Evolutionary conservation across 2,113 vertebrate species (phyloP).

Genomic region (Okapia johnstoni): DNA sequence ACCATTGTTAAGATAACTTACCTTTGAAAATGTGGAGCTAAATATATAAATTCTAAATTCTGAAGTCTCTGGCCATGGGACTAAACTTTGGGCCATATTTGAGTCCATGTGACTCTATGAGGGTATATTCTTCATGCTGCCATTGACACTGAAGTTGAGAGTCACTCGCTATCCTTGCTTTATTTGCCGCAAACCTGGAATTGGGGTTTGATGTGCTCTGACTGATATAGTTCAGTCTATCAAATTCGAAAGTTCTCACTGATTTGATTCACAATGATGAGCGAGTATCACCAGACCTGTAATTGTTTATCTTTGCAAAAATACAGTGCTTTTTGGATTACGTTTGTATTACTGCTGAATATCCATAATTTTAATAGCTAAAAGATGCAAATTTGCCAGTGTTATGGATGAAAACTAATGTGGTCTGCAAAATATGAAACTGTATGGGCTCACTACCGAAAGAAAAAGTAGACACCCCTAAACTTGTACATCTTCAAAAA

Average conservation of each 20-base stretch:
- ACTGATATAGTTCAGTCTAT: not conserved
- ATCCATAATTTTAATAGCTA: not conserved
- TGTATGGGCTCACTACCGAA: not conserved
- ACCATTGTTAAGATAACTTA: slow-evolving; percentile 11
- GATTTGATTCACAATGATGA: not conserved
- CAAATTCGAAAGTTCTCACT: slow-evolving; percentile 2
- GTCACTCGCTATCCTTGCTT: not conserved
- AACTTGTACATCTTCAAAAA: not conserved
- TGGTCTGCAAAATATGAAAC: not conserved
- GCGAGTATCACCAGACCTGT: not conserved
- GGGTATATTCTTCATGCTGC: not conserved
- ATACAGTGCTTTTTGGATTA: not conserved
- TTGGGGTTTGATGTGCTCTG: not conserved
- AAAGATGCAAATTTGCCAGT: not conserved
- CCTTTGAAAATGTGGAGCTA: not conserved
- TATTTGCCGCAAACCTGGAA: not conserved
- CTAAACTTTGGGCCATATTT: not conserved
- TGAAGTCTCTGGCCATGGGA: not conserved
- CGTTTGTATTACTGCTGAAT: not conserved
- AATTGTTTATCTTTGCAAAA: slow-evolving; percentile 21
- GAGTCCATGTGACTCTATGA: not conserved
- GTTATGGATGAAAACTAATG: not conserved
- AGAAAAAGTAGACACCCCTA: not conserved
- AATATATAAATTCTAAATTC: not conserved
- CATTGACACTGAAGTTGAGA: not conserved